phyloP scores from a whole-genome alignment of 1,140 invertebrate genomes.

The Rhyacophila brunnea region DNA sequence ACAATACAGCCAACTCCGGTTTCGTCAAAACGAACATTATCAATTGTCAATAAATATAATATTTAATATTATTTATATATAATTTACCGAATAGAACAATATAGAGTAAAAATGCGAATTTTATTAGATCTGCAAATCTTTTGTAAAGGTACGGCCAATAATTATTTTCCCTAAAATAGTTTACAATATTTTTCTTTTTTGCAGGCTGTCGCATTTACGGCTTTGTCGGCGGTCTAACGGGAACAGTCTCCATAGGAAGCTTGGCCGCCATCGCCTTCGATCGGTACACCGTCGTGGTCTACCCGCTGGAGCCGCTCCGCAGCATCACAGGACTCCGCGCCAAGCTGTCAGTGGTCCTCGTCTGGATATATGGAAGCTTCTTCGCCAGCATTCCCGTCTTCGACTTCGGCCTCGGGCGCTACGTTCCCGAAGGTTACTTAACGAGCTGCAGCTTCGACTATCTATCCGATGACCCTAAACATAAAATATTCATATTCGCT shows the following conservation, averaged over 20 bases:
- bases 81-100: no score
- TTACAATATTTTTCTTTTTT: constrained; percentile 37
- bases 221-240: constrained; percentile 69
- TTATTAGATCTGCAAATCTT: background rate
- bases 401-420: constrained; percentile 66
- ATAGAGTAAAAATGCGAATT: no score
- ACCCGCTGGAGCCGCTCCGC: constrained; percentile 63
- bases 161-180: background rate
- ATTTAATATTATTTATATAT: no score
- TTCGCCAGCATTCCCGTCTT: constrained; percentile 68
- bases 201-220: constrained; percentile 70
- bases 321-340: constrained; percentile 61
- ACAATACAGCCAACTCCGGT: no score
- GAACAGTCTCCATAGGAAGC: constrained; percentile 69
- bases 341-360: constrained; percentile 60
- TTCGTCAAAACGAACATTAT: no score
- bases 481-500: constrained; percentile 63
- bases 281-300: constrained; percentile 70
- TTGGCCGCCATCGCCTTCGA: constrained; percentile 69
- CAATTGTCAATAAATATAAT: no score
- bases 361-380: constrained; percentile 70
- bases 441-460: constrained; percentile 84
- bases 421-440: constrained; percentile 76
- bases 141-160: no score
- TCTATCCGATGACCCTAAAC: constrained; percentile 57